Evolutionary conservation across 1,140 invertebrate genomes (phyloP).

Genomic region (Ptiloglossa arizonensis): DNA sequence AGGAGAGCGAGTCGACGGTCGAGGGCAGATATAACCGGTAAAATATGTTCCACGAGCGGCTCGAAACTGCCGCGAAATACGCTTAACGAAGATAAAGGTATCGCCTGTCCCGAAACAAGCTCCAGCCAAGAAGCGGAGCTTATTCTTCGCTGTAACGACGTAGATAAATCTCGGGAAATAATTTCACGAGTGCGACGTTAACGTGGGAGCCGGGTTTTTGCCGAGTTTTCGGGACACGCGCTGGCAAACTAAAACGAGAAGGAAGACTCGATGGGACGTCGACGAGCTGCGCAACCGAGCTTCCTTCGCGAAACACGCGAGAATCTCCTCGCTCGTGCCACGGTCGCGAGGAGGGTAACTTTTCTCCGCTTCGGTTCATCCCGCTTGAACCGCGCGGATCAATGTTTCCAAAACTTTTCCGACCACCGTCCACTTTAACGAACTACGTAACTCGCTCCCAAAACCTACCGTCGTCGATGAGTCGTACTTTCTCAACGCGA

Average conservation of each 20-base stretch:
- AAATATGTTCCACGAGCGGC: background rate
- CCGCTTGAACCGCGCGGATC: too few species aligned
- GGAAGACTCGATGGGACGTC: background rate
- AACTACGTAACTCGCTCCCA: too few species aligned
- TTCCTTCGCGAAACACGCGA: constrained; percentile 2
- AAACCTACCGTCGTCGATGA: too few species aligned
- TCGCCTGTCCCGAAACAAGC: constrained; percentile 6
- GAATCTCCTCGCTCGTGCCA: too few species aligned
- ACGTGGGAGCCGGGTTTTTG: background rate
- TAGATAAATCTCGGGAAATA: constrained; percentile 26
- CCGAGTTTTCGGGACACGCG: background rate
- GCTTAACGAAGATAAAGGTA: constrained; percentile 26
- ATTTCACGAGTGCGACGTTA: background rate
- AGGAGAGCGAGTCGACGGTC: background rate
- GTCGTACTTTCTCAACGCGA: too few species aligned
- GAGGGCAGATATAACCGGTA: background rate
- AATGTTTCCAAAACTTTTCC: background rate
- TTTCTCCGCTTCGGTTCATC: background rate
- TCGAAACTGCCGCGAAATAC: background rate
- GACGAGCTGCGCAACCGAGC: background rate
- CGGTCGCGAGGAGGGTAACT: background rate
- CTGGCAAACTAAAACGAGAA: background rate
- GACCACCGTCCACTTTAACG: too few species aligned
- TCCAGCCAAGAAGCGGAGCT: background rate
- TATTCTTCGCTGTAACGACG: constrained; percentile 7